Evolutionary conservation across 2,113 vertebrate species (phyloP).

Genomic region (Ardeotis arabs): DNA sequence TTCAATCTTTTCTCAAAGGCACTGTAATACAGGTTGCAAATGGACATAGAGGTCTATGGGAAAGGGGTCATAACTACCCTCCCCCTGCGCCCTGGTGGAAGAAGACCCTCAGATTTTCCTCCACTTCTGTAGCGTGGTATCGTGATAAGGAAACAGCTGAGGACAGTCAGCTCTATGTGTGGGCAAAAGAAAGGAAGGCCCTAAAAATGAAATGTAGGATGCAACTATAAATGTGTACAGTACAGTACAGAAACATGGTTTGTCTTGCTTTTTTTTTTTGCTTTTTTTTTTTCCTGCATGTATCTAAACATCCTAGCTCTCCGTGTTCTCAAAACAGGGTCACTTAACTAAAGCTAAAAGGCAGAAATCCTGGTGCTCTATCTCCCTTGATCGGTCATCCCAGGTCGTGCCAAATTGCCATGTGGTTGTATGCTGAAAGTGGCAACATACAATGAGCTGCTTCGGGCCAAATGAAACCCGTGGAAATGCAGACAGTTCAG

Average conservation of each 20-base stretch:
- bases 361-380: background rate
- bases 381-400: background rate
- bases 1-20: background rate
- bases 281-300: rapidly evolving
- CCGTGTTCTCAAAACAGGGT: background rate
- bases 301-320: background rate
- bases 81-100: background rate
- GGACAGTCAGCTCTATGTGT: background rate
- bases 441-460: background rate
- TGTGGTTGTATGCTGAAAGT: rapidly evolving
- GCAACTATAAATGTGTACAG: background rate
- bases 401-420: background rate
- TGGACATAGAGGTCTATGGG: background rate
- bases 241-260: background rate
- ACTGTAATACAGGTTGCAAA: background rate
- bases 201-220: background rate
- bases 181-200: background rate
- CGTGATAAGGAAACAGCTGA: background rate
- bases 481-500: background rate
- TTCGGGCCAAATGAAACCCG: background rate
- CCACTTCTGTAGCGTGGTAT: background rate
- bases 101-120: background rate
- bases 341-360: background rate
- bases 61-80: background rate
- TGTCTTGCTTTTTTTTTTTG: background rate